Conservation (phyloP, 2,113 vertebrate genomes). For the Chloropsis hardwickii region DNA sequence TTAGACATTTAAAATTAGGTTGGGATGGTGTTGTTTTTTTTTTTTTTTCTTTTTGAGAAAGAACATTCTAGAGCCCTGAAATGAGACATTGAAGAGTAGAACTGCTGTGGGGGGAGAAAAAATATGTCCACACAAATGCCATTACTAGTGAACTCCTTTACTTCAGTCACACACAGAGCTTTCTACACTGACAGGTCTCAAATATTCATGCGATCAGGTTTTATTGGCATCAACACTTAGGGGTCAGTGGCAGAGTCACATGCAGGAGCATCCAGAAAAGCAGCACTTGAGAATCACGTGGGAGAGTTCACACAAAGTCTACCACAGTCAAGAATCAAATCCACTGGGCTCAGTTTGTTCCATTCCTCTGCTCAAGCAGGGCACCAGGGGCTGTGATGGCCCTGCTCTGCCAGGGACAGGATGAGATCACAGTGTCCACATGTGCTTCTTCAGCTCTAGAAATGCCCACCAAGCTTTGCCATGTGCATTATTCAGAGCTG, state of each 20-base stretch:
- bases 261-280: conserved; percentile 40
- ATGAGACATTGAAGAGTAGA: not conserved
- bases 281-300: not conserved
- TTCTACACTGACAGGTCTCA: conserved; percentile 15
- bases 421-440: not conserved
- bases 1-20: not conserved
- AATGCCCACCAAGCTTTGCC: not conserved
- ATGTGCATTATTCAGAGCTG: conserved; percentile 12
- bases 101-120: not conserved
- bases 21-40: not conserved
- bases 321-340: not conserved
- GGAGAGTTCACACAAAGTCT: conserved; percentile 17
- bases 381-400: not conserved
- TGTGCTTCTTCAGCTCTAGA: not conserved
- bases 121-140: not conserved
- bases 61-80: not conserved
- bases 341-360: not conserved
- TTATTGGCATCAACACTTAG: conserved; percentile 18
- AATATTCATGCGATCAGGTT: conserved; percentile 4
- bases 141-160: not conserved
- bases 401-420: not conserved
- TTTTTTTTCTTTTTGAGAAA: not conserved
- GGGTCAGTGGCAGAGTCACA: not conserved
- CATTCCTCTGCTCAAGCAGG: not conserved
- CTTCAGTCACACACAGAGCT: conserved; percentile 19